Percentiles rank a stretch among this genome's conserved stretches.
phyloP scores from a whole-genome alignment of 2,888 invertebrate species.

The Sturmia bella region DNA sequence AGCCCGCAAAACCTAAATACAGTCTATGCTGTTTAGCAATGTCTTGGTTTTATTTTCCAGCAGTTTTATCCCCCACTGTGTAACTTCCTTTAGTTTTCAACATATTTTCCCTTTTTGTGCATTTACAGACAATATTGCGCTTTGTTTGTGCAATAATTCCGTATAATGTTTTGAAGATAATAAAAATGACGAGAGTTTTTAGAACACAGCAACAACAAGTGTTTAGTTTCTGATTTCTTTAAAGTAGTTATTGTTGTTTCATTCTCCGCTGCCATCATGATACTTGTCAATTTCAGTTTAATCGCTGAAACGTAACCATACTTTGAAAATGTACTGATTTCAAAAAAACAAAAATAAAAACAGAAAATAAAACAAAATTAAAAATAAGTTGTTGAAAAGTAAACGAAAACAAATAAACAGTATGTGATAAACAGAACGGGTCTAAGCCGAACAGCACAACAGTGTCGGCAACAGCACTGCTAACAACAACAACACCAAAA shows the following conservation, averaged over 20 bases:
- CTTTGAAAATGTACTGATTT: conserved; percentile 41
- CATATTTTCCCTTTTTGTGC: conserved; percentile 4
- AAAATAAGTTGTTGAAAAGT: conserved; percentile 17
- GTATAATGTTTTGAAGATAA: conserved; percentile 46
- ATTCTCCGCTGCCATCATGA: conserved; percentile 23
- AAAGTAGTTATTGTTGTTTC: conserved; percentile 1
- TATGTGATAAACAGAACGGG: neutral
- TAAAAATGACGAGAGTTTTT: conserved; percentile 38
- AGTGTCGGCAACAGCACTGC: neutral
- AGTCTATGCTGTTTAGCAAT: too few relatives aligned
- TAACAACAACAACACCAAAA: conserved; percentile 26
- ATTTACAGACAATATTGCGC: conserved; percentile 35
- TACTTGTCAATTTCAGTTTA: conserved; percentile 56
- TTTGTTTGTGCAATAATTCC: conserved; percentile 53
- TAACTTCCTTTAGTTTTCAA: neutral
- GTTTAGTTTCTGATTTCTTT: conserved; percentile 44
- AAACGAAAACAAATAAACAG: conserved; percentile 40
- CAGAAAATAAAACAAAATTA: conserved; percentile 16
- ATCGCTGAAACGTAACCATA: conserved; percentile 45
- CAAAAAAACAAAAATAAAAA: conserved; percentile 20
- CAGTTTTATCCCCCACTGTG: conserved; percentile 4
- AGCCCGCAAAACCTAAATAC: too few relatives aligned
- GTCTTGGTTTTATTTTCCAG: neutral
- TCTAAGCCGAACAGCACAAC: neutral
- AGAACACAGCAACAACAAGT: conserved; percentile 34